Conservation (phyloP, 23 tunicate species). For the Ascidia mentula region DNA sequence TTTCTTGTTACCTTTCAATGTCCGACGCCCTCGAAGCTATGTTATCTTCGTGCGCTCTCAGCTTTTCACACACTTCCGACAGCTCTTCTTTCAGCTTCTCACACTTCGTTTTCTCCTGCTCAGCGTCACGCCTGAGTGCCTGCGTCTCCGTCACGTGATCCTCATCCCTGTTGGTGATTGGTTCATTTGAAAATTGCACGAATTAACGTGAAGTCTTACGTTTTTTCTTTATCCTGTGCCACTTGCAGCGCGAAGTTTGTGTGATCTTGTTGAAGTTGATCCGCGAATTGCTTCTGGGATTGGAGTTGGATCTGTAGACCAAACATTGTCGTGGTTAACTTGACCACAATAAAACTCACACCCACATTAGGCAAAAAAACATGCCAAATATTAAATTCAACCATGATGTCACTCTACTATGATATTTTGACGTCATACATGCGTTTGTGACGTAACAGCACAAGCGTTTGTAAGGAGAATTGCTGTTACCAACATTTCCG, state of each 20-base stretch:
- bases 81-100: neutral
- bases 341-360: neutral
- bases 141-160: constrained; percentile 1
- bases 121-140: too few species aligned
- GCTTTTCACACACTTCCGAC: neutral
- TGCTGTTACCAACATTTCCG: too few species aligned
- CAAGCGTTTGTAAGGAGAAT: too few species aligned
- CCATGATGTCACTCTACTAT: too few species aligned
- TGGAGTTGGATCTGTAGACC: neutral
- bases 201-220: neutral
- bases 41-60: neutral
- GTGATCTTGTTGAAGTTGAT: neutral
- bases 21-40: too few species aligned
- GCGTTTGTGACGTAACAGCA: too few species aligned
- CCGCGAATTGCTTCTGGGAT: neutral
- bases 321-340: neutral
- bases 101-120: too few species aligned
- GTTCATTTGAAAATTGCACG: neutral
- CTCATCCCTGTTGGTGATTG: neutral
- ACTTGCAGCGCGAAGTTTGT: neutral
- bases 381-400: neutral
- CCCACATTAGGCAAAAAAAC: neutral
- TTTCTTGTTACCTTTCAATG: too few species aligned
- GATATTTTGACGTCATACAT: too few species aligned
- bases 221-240: neutral